phyloP scores from a whole-genome alignment of 2,797 vertebrate genomes.

The Coilia nasus region DNA sequence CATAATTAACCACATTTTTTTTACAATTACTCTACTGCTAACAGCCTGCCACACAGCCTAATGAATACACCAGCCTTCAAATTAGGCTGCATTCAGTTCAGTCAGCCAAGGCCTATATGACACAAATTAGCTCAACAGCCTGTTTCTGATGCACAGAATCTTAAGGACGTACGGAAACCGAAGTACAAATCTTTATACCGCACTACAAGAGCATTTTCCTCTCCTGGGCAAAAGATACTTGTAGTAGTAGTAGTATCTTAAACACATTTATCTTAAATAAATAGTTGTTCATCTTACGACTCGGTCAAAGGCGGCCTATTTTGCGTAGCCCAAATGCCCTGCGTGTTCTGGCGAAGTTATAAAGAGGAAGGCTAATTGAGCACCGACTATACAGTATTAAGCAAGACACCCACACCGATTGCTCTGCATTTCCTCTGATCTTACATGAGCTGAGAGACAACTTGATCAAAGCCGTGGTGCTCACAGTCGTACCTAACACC shows the following conservation, averaged over 20 bases:
- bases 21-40: neutral
- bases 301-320: neutral
- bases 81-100: neutral
- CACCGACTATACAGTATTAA: neutral
- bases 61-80: neutral
- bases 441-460: neutral
- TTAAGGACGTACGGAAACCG: neutral
- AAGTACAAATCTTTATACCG: neutral
- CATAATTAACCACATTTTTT: slow-evolving; percentile 7
- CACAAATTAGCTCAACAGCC: neutral
- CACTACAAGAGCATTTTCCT: neutral
- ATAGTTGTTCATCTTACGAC: neutral
- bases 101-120: neutral
- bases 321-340: neutral
- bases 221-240: neutral
- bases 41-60: neutral
- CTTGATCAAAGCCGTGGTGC: neutral
- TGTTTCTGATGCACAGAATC: neutral
- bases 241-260: neutral
- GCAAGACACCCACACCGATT: neutral
- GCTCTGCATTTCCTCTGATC: slow-evolving; percentile 4
- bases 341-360: neutral
- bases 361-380: neutral
- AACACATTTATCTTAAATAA: neutral
- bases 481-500: neutral